Evolutionary conservation across 2,113 vertebrate genomes (phyloP).

Genomic region (Oncorhynchus tshawytscha): DNA sequence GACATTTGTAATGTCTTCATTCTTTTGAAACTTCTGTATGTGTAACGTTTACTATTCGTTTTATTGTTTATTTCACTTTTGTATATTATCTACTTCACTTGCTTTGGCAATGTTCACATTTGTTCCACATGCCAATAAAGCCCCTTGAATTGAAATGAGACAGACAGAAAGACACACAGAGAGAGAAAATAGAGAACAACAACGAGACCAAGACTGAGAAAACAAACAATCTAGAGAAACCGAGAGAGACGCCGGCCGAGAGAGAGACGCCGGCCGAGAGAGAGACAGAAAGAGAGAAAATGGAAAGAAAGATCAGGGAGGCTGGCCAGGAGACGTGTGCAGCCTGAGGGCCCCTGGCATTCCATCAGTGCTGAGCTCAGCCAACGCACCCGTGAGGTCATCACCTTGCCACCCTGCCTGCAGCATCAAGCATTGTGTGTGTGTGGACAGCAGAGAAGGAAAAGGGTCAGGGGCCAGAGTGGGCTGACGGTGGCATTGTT

Average conservation of each 20-base stretch:
- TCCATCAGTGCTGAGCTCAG: slow-evolving; percentile 50
- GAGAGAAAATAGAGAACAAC: no score
- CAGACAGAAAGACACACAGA: no score
- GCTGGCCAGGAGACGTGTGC: slow-evolving; percentile 13
- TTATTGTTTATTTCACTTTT: no score
- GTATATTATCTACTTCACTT: no score
- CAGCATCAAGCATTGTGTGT: slow-evolving; percentile 13
- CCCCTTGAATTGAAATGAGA: no score
- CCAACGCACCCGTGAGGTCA: slow-evolving; percentile 49
- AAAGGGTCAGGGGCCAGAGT: slow-evolving; percentile 33
- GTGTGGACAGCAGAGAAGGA: slow-evolving; percentile 51
- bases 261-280: background rate
- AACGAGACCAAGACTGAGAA: no score
- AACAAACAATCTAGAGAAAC: no score
- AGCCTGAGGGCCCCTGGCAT: slow-evolving; percentile 49
- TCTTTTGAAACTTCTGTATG: no score
- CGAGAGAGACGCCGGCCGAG: slow-evolving; percentile 5
- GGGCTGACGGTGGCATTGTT: slow-evolving; percentile 43
- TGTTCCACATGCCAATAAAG: no score
- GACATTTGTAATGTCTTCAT: no score
- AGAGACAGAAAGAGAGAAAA: background rate
- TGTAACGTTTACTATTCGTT: no score
- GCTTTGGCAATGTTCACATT: no score
- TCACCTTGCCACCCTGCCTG: slow-evolving; percentile 49
- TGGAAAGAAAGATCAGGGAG: background rate